These are phyloP conservation scores for Peromyscus maniculatus DNA, from an alignment of 2,113 vertebrate genomes.

Conservation along the genomic window DNA sequence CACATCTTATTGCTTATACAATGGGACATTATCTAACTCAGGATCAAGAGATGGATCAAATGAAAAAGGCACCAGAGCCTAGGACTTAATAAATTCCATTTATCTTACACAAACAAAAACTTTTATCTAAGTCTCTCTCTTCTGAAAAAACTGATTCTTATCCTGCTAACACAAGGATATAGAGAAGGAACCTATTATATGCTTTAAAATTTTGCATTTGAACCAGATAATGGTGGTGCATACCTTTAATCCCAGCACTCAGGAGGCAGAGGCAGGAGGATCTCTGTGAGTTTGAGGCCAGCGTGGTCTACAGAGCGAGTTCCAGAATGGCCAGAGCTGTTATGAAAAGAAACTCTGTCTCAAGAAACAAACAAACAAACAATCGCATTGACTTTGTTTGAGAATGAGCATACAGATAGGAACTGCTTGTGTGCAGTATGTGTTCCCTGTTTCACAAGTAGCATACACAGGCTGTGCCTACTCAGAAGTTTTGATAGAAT, in stretches of 20 bases:
- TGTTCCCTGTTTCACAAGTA: background rate
- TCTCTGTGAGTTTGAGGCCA: background rate
- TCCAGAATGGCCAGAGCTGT: background rate
- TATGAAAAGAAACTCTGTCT: background rate
- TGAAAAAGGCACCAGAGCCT: background rate
- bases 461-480: background rate
- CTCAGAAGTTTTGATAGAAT: background rate
- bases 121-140: constrained; percentile 1
- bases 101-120: background rate
- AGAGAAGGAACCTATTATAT: background rate
- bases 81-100: background rate
- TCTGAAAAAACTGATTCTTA: background rate
- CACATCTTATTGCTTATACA: background rate
- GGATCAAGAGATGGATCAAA: background rate
- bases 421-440: background rate
- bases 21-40: background rate
- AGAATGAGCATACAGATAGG: background rate
- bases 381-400: background rate
- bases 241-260: background rate
- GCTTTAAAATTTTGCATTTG: background rate
- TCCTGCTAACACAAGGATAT: background rate
- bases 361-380: background rate
- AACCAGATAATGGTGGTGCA: background rate
- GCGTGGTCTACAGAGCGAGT: background rate
- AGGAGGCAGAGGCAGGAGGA: background rate